These are phyloP conservation scores for Kryptolebias marmoratus DNA, from an alignment of 2,113 vertebrate species.

Conservation along the genomic window DNA sequence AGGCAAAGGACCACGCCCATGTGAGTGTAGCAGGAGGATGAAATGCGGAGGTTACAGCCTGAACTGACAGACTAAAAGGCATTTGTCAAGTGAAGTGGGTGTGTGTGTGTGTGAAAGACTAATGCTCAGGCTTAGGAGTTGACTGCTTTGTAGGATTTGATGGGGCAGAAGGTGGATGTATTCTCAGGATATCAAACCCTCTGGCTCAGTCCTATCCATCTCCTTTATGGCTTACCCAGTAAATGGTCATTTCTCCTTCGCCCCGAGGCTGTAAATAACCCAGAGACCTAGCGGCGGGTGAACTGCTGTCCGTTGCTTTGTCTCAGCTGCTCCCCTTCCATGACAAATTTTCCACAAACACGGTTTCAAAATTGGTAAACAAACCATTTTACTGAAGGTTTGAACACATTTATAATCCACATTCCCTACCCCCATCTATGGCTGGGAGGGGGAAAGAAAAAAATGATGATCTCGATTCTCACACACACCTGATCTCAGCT, in stretches of 20 bases:
- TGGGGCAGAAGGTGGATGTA: slow-evolving; percentile 59
- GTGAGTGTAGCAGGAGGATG: slow-evolving; percentile 73
- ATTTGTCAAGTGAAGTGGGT: slow-evolving; percentile 67
- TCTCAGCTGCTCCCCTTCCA: slow-evolving; percentile 14
- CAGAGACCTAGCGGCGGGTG: slow-evolving; percentile 39
- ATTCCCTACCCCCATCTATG: slow-evolving; percentile 6
- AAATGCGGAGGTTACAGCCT: slow-evolving; percentile 47
- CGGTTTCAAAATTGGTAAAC: slow-evolving; percentile 14
- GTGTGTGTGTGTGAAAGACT: slow-evolving; percentile 52
- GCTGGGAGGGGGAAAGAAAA: no score
- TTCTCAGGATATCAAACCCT: slow-evolving; percentile 71
- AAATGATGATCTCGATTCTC: no score
- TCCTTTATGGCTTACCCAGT: slow-evolving; percentile 75
- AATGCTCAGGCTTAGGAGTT: slow-evolving; percentile 58
- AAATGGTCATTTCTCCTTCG: slow-evolving; percentile 70
- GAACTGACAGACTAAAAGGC: slow-evolving; percentile 57
- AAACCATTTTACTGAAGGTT: slow-evolving; percentile 41
- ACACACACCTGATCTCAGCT: no score
- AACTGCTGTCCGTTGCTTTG: slow-evolving; percentile 34
- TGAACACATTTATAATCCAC: slow-evolving; percentile 44
- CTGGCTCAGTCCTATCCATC: slow-evolving; percentile 74
- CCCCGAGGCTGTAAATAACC: slow-evolving; percentile 67
- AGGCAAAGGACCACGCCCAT: slow-evolving; percentile 94
- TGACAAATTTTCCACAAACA: slow-evolving; percentile 18
- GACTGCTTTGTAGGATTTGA: slow-evolving; percentile 45